Evolutionary conservation across 2,888 invertebrate genomes (phyloP), one percentile per base, ranked within the genome.

Genomic region (Standfussiana lucernea): DNA sequence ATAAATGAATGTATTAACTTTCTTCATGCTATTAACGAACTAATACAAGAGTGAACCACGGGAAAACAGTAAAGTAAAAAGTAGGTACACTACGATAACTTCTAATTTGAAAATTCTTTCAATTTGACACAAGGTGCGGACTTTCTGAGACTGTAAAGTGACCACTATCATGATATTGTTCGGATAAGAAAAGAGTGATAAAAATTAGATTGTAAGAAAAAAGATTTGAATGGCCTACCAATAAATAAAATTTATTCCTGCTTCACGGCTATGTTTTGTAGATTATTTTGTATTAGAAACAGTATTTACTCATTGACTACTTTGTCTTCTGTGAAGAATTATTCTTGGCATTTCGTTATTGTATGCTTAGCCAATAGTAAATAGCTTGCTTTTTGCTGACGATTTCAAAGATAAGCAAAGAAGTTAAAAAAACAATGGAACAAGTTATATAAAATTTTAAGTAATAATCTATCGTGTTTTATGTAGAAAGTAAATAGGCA

Each of bases 181-280:
- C 47, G 62, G 18, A 62, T 70, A 62, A 59, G 45, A 40, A 69
- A 67, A 56, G 65, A 40, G 64, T 66, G 72, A 71, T 66, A 45
- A 35, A 64, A 70, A 64, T 71, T 84, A 84, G 73, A 71, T 70
- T 47, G 35, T 83, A 80, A 61, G 82, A 61, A 61, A 28, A 61
- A 61, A 21, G 28, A 71, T 66, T 64, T 68, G 66, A 76, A 50
- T 18, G 77, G 72, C 66, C 76, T 61, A 69, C 79, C 62, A 67
- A 18, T 37, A 24, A 72, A 72, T 67, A 53, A 53, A 47, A 67
- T 61, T 56, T 13, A 53, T 61, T 66, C 24, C 47, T 56, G 53
- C 50, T 67, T 74, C 15, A 21, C 8, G 32, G 21, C 40, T 47
- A 68, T 24, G 21, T 56, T 24, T 40, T 40, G 32, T 64, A 80